Evolutionary conservation across 2,797 vertebrate genomes (phyloP).

Genomic region (Pipistrellus nathusii): DNA sequence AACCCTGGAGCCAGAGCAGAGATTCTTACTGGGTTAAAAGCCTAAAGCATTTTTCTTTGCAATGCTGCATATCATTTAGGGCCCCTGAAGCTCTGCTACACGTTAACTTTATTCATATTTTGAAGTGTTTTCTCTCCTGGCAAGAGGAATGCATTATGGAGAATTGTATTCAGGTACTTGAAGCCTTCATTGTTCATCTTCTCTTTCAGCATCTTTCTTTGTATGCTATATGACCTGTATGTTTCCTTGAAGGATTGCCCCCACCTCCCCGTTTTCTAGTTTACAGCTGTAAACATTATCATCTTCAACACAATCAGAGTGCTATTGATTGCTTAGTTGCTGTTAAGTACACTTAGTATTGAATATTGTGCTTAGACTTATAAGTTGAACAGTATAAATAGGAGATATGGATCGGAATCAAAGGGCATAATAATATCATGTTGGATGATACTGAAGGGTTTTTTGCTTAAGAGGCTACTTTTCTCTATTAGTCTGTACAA

Average conservation of each 20-base stretch:
- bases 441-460: neutral
- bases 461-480: neutral
- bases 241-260: neutral
- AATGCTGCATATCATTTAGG: neutral
- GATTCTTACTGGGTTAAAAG: neutral
- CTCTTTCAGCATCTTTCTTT: neutral
- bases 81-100: neutral
- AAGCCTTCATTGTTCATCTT: neutral
- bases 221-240: neutral
- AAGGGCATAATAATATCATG: neutral
- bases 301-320: neutral
- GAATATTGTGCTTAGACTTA: neutral
- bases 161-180: neutral
- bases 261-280: neutral
- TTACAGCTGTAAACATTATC: neutral
- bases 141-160: neutral
- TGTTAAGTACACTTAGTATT: neutral
- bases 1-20: too few species aligned
- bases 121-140: neutral
- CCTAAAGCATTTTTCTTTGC: neutral
- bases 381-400: neutral
- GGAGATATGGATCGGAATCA: neutral
- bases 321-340: neutral
- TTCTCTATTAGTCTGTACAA: neutral
- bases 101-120: neutral